Conservation (phyloP, 2,888 invertebrate species). For the Stenolophus ochropezus region DNA sequence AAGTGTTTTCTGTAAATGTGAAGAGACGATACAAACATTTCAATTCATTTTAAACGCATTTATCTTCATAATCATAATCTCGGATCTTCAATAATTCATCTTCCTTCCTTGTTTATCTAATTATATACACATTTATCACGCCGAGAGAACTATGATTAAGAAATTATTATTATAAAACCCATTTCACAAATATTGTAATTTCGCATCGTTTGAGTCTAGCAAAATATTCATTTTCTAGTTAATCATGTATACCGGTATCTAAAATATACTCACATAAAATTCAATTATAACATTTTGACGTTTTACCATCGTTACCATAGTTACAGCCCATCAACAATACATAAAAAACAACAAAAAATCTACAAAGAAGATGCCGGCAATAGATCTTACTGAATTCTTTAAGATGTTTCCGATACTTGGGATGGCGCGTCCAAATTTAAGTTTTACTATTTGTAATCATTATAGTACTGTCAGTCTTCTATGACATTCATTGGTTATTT, state of each 20-base stretch:
- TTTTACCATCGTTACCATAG: conserved; percentile 27
- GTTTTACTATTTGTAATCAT: too few relatives aligned
- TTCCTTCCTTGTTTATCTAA: conserved; percentile 31
- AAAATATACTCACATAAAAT: conserved; percentile 12
- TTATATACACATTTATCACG: conserved; percentile 39
- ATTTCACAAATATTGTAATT: conserved; percentile 23
- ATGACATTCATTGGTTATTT: too few relatives aligned
- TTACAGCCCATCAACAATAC: conserved; percentile 27
- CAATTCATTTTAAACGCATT: conserved; percentile 40
- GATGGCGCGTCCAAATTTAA: neutral
- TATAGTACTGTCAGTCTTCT: too few relatives aligned
- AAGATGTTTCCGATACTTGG: neutral
- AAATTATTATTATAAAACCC: conserved; percentile 40
- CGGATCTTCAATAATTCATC: conserved; percentile 8
- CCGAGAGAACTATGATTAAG: conserved; percentile 37
- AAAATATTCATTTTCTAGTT: conserved; percentile 9
- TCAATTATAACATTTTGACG: conserved; percentile 31
- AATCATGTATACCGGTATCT: neutral
- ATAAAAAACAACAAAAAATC: conserved; percentile 33
- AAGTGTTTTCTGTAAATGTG: neutral
- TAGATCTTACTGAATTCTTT: neutral
- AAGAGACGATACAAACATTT: conserved; percentile 21
- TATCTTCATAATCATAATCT: conserved; percentile 34
- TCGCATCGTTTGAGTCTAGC: neutral
- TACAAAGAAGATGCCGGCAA: conserved; percentile 30